These are phyloP conservation scores for Eulemur rufifrons DNA, from an alignment of 2,113 vertebrate species.

Conservation along the genomic window DNA sequence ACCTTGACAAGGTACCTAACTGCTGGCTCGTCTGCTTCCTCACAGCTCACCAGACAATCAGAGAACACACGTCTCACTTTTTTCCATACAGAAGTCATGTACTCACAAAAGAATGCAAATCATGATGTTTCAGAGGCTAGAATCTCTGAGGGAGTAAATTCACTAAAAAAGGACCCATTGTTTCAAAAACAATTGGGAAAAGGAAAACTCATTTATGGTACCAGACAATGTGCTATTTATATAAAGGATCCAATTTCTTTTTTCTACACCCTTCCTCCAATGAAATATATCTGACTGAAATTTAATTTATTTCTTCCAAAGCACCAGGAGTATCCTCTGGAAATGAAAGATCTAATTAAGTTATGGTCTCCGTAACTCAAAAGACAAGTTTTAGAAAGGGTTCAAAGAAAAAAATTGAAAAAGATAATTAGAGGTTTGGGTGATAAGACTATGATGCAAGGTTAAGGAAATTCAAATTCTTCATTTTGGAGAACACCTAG, in stretches of 20 bases:
- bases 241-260: conserved; percentile 45
- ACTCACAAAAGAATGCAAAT: neutral
- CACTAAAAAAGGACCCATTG: neutral
- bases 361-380: conserved; percentile 18
- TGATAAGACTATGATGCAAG: neutral
- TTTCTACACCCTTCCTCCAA: neutral
- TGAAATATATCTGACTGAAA: conserved; percentile 52
- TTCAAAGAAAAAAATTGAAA: conserved; percentile 9
- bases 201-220: conserved; percentile 23
- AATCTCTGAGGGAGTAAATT: neutral
- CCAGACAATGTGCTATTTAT: conserved; percentile 53
- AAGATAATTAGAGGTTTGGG: conserved; percentile 32
- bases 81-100: neutral
- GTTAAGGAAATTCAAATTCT: neutral
- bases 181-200: conserved; percentile 49
- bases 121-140: neutral
- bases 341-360: conserved; percentile 65
- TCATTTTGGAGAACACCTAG: neutral
- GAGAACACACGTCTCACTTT: neutral
- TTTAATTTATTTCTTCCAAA: conserved; percentile 59
- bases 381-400: conserved; percentile 24
- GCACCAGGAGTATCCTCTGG: neutral
- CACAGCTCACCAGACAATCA: neutral
- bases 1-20: neutral
- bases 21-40: neutral